Base-by-base conservation (phyloP, 2,888 invertebrate genomes). In the Hirtodrosophila alboralis region DNA sequence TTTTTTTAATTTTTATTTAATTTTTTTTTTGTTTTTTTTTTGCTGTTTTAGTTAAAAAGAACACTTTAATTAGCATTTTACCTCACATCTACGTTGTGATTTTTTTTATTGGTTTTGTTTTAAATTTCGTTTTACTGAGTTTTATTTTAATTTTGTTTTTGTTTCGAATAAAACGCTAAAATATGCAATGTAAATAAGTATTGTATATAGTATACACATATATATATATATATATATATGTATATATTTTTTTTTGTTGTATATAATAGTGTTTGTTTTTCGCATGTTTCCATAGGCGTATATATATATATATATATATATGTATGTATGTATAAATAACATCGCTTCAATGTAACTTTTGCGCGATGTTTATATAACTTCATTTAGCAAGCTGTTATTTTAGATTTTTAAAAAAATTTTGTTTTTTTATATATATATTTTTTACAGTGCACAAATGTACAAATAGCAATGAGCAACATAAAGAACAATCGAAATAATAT, bases 181-280 rank as follows among this genome's bases (percentile, higher is more conserved):
- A 81, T 79, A 74, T 65, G 78, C 81, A 81, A 85, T 81, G 76
- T 84, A 81, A 75, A 84, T 84, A 84, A 70, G 60, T 81, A 79
- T 65, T 78, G 70, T 68, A 68, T 73, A 63, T 77, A 48, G 48
- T 60, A 67, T 51, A 52, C 28, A 56, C 33, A 60, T 60, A 37
- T 61, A 52, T 60, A 49, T 66, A 33, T 60, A 45, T 38, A 51
- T 27, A 30, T 69, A 53, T 66, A 61, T 56, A 43, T 83, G 69
- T 83, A 67, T 80, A 64, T 73, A 61, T 16, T 45, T 40, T 34
- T 28, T 21, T 28, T 27, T 62, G 18, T 47, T 79, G 76, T 77
- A 77, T 78, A 78, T 78, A 66, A 74, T 79, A 73, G 57, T 64
- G 72, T 64, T 57, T 44, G 30, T 23, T 23, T 23, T 58, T 48